These are phyloP conservation scores for Sceloporus undulatus DNA, from an alignment of 2,113 vertebrate species.

Conservation along the genomic window DNA sequence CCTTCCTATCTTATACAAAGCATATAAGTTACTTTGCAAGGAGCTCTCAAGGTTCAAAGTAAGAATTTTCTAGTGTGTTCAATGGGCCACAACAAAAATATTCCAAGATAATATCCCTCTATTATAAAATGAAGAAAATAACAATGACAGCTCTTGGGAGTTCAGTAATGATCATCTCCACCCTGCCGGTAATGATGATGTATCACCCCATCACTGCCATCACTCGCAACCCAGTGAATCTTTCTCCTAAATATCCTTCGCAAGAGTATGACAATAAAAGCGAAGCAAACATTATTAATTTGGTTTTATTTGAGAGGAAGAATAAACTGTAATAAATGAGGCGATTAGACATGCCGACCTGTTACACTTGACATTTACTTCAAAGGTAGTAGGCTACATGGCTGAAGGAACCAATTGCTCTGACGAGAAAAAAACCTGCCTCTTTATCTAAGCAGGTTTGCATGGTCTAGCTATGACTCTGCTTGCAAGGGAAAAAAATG, in stretches of 20 bases:
- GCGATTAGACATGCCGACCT: constrained; percentile 38
- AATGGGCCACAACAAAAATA: constrained; percentile 26
- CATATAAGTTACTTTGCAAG: background rate
- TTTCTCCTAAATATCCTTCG: constrained; percentile 53
- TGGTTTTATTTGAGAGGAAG: constrained; percentile 55
- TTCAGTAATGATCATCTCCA: constrained; percentile 55
- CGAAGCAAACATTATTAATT: constrained; percentile 57
- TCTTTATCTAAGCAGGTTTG: constrained; percentile 25
- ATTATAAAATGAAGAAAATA: constrained; percentile 33
- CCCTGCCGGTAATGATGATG: constrained; percentile 46
- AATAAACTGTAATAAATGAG: constrained; percentile 49
- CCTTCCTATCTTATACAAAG: no score
- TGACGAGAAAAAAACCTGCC: background rate
- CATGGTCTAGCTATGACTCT: constrained; percentile 28
- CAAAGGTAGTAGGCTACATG: constrained; percentile 45
- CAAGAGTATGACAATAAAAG: constrained; percentile 46
- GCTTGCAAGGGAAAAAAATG: constrained; percentile 43
- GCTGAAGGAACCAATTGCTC: constrained; percentile 25
- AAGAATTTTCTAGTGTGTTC: constrained; percentile 40
- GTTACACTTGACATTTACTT: constrained; percentile 44
- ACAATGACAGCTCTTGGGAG: constrained; percentile 26
- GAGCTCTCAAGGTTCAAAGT: constrained; percentile 9
- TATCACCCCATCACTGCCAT: constrained; percentile 48
- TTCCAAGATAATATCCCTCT: constrained; percentile 29
- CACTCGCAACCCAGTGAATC: constrained; percentile 31